Conservation (phyloP, 1,140 invertebrate genomes). For the Bombus waltoni region DNA sequence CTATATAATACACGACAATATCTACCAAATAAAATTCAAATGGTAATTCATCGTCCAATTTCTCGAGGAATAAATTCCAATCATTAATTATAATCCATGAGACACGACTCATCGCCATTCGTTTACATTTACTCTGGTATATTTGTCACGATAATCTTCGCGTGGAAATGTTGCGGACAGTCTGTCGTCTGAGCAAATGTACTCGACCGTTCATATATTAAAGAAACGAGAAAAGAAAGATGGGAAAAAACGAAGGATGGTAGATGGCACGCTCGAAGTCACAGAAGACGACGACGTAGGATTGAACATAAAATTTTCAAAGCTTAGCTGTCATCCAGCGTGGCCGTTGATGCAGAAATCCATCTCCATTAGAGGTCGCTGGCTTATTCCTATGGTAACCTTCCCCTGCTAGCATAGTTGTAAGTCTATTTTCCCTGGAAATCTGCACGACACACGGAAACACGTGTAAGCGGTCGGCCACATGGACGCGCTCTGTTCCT, state of each 20-base stretch:
- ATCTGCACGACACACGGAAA: conserved; percentile 38
- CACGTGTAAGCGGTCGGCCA: conserved; percentile 19
- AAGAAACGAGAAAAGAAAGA: neutral
- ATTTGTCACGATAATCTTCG: neutral
- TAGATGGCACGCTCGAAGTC: neutral
- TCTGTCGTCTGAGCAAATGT: too few species aligned
- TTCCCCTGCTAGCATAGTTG: conserved; percentile 33
- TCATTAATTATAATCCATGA: neutral
- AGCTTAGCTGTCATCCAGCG: conserved; percentile 37
- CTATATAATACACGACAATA: too few species aligned
- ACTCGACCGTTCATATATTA: neutral
- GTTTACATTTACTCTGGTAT: neutral
- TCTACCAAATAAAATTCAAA: too few species aligned
- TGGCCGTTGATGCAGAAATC: conserved; percentile 56
- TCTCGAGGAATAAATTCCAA: neutral
- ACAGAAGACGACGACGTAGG: neutral
- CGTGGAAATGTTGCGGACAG: too few species aligned
- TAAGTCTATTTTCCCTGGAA: conserved; percentile 56
- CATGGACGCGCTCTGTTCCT: conserved; percentile 29
- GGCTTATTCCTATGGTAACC: conserved; percentile 70
- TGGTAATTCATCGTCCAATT: neutral
- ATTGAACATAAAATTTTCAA: conserved; percentile 42
- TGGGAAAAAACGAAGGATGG: neutral
- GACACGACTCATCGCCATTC: neutral
- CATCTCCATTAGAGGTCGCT: conserved; percentile 67